Percentiles rank a stretch among this genome's conserved stretches.
phyloP scores from a whole-genome alignment of 2,888 invertebrate genomes.

The Epirrhoe tristata region DNA sequence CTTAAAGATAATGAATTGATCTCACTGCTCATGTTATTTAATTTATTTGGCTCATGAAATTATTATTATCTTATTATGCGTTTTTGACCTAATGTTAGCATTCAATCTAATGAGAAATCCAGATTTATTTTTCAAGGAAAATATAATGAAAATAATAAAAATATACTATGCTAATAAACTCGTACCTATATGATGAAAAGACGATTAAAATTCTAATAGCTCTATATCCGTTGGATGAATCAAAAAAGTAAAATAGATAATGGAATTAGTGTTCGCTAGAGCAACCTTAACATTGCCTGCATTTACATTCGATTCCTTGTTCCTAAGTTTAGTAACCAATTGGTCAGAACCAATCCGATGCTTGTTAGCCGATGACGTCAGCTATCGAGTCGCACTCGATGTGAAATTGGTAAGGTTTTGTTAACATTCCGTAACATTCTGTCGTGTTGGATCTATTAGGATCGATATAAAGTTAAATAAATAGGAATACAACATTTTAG shows the following conservation, averaged over 20 bases:
- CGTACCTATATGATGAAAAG: too few relatives aligned
- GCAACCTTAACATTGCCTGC: background rate
- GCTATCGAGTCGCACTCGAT: conserved; percentile 19
- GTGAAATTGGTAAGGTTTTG: conserved; percentile 26
- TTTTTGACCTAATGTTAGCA: background rate
- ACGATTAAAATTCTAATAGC: too few relatives aligned
- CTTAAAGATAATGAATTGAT: conserved; percentile 33
- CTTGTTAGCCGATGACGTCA: conserved; percentile 27
- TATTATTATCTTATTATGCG: conserved; percentile 7
- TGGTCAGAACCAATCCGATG: conserved; percentile 17
- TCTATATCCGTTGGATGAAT: background rate
- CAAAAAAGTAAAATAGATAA: background rate
- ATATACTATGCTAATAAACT: too few relatives aligned
- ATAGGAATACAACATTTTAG: too few relatives aligned
- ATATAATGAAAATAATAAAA: too few relatives aligned
- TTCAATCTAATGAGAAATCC: background rate
- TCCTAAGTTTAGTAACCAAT: conserved; percentile 24
- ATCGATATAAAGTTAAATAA: too few relatives aligned
- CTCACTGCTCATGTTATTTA: conserved; percentile 21
- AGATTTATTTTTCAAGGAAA: too few relatives aligned
- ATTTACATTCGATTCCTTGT: conserved; percentile 17
- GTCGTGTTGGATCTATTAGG: background rate
- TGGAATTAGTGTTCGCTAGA: background rate
- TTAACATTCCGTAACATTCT: conserved; percentile 22
- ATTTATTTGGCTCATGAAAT: conserved; percentile 16